Percentiles rank a stretch among this genome's conserved stretches.
These are phyloP conservation scores for Nothoprocta perdicaria DNA, from an alignment of 2,113 vertebrate genomes.

Conservation along the genomic window DNA sequence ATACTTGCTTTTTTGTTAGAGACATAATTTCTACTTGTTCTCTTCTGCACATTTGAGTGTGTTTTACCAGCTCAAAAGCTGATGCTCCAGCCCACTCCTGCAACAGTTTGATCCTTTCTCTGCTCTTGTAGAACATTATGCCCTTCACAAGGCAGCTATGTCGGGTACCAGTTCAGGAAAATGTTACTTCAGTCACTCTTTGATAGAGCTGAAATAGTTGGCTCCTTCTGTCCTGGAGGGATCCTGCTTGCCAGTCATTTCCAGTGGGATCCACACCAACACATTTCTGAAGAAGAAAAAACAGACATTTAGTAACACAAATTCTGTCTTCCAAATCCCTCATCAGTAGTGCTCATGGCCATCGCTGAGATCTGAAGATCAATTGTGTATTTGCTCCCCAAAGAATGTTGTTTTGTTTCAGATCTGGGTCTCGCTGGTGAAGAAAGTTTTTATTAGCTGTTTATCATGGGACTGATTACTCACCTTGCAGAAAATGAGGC, in stretches of 20 bases:
- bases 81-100: background rate
- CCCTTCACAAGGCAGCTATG: background rate
- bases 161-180: background rate
- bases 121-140: background rate
- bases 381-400: background rate
- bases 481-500: constrained; percentile 12
- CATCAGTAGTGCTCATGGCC: background rate
- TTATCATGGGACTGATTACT: constrained; percentile 2
- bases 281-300: background rate
- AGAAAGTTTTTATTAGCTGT: constrained; percentile 25
- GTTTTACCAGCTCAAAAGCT: background rate
- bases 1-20: background rate
- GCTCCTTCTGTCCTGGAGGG: background rate
- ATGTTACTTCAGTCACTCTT: background rate
- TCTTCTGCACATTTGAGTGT: background rate
- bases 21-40: background rate
- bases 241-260: constrained; percentile 4
- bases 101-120: background rate
- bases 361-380: background rate
- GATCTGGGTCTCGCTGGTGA: background rate
- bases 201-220: background rate
- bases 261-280: background rate
- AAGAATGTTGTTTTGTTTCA: constrained; percentile 19
- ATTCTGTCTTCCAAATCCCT: background rate
- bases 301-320: background rate